A percentile compares a stretch with the other conserved stretches of the same genome.
phyloP scores from a whole-genome alignment of 2,113 vertebrate species.

The Leiothrix lutea region DNA sequence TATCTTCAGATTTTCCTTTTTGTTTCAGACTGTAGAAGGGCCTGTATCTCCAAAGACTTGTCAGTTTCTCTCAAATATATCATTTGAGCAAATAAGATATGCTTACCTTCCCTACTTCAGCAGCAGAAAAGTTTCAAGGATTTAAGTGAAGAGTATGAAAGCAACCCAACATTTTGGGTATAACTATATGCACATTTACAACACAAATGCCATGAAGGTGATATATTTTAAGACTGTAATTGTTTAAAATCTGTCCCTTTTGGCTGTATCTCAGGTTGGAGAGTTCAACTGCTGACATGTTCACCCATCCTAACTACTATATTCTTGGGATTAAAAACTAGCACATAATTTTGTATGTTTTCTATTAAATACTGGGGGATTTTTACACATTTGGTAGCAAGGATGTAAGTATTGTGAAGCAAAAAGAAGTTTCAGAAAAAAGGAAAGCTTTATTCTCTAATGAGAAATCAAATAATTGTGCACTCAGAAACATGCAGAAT shows the following conservation, averaged over 20 bases:
- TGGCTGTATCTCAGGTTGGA: not conserved
- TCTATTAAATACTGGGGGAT: not conserved
- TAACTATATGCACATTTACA: not conserved
- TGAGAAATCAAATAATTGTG: not conserved
- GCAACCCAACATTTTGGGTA: not conserved
- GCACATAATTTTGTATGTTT: not conserved
- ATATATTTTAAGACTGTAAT: not conserved
- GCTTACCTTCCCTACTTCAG: not conserved
- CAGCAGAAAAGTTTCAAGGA: not conserved
- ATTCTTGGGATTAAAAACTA: accelerated
- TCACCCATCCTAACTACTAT: not conserved
- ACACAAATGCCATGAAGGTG: not conserved
- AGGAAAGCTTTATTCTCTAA: not conserved
- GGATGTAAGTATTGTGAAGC: not conserved
- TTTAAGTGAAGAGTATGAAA: not conserved
- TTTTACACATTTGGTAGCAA: not conserved
- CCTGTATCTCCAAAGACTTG: not conserved
- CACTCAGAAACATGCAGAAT: not conserved
- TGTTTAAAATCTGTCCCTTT: not conserved
- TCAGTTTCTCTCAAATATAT: not conserved
- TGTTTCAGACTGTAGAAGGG: not conserved
- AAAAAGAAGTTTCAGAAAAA: not conserved
- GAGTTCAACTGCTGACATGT: not conserved
- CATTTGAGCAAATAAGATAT: not conserved
- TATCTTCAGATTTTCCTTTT: not conserved